A percentile compares a stretch with the other conserved stretches of the same genome.
Evolutionary conservation across 2,113 vertebrate genomes (phyloP).

Genomic region (Dasypus novemcinctus): DNA sequence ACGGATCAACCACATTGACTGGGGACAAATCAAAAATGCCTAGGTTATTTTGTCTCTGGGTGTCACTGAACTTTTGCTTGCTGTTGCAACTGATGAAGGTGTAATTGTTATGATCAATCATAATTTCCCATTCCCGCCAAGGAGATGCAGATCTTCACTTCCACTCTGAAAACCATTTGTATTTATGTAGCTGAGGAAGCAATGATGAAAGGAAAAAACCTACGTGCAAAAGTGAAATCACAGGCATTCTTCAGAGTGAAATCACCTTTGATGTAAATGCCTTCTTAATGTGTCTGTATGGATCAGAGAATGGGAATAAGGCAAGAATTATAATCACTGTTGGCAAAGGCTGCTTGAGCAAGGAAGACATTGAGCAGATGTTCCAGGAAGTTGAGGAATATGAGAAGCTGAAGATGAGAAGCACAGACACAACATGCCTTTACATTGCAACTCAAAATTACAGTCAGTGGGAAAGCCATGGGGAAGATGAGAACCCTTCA

Average conservation of each 20-base stretch:
- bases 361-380: constrained; percentile 89
- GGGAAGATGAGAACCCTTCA: constrained; percentile 88
- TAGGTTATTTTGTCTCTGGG: constrained; percentile 84
- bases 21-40: constrained; percentile 87
- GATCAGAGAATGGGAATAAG: constrained; percentile 80
- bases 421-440: constrained; percentile 87
- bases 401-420: constrained; percentile 87
- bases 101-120: constrained; percentile 82
- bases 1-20: constrained; percentile 83
- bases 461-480: constrained; percentile 91
- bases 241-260: constrained; percentile 76
- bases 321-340: constrained; percentile 91
- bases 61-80: constrained; percentile 82
- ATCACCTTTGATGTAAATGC: neutral
- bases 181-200: constrained; percentile 80
- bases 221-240: constrained; percentile 75
- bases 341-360: constrained; percentile 88
- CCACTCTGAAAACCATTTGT: constrained; percentile 78
- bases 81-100: constrained; percentile 84
- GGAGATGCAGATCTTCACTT: constrained; percentile 84
- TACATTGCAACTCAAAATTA: constrained; percentile 88
- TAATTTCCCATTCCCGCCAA: constrained; percentile 84
- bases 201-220: constrained; percentile 74
- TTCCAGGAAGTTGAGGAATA: constrained; percentile 89
- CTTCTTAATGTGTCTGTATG: constrained; percentile 76